Evolutionary conservation across 1,140 invertebrate species (phyloP), one percentile per base, ranked within the genome.

Genomic region (Leptoteleia sp.): DNA sequence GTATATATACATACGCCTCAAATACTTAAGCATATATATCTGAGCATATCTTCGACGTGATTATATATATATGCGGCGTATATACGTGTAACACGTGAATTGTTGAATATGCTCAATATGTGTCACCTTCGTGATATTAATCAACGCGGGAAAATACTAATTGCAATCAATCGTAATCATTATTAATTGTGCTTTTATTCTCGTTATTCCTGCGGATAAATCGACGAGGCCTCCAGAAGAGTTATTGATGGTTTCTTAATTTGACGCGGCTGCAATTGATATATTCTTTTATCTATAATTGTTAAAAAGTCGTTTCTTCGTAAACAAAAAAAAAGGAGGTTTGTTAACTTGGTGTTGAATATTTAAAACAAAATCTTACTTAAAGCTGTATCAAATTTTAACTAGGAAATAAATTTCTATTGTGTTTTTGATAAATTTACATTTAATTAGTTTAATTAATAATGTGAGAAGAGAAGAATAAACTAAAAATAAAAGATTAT

Each of bases 21-120:
- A 68, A 68, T 68, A 68, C 40, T 57, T 70, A 50, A 52, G 45
- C 45, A 50, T 71, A 71, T 61, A 61, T 70, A 59, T 70, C 16
- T 47, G 11, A 48, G 47, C 54, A 50, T 61, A 61, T 61, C 67
- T 52, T 61, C 35, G 25, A 31, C 15, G n/a, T 27, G 27, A 11
- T 42, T 42, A 16, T 43, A 67, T 16, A 38, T 55, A 67, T 3
- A 6, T 35, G 19, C n/a, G n/a, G n/a, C n/a, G n/a, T 9, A 27
- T 19, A n/a, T 50, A 4, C 22, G 12, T 38, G n/a, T 43, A 35
- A 57, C 15, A 71, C 52, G 17, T n/a, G 55, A 65, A 64, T 57
- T 65, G 59, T 47, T 64, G 70, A 64, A 64, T 57, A 73, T 55
- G 29, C 45, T 61, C 54, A 59, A 68, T 70, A 59, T 42, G 43